Evolutionary conservation across 2,888 invertebrate genomes (phyloP), one percentile per base, ranked within the genome.

Genomic region (Elysia crispata): DNA sequence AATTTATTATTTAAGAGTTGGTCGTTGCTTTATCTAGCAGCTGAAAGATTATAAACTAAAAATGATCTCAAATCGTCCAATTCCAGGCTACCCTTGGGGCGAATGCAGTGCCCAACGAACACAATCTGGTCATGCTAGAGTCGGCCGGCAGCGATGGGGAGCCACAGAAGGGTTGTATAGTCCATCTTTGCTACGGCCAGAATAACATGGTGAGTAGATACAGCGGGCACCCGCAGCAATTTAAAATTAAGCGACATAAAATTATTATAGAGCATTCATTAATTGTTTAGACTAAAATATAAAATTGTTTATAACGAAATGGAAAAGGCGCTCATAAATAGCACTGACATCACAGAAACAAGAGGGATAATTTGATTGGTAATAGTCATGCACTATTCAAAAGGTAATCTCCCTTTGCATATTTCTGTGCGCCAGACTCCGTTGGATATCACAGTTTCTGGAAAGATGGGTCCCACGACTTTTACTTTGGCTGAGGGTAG

Each of bases 401-500:
- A 41, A 6, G 41, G 5, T 41, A 6, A 41, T 11, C 41, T 11
- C 41, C 41, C 41, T 41, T 41, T 11, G 3, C 41, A 41, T 11
- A 41, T 41, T 6, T 41, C 11, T 41, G 3, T 28, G 20, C 50
- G 18, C 41, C 41, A 79, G 79, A 41, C 73, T 23, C 18, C 13
- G 0, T 15, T 79, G 33, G 49, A 73, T 23, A 18, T 79, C 6
- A 41, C 60, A 23, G 13, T 79, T 20, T 11, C 41, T 28, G 75
- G 79, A 13, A 79, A 75, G 41, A 31, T 74, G 57, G 79, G 79
- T 1, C 75, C 33, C 0, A 79, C 66, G 20, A 41, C 41, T 11
- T 79, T 79, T 41, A 69, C 79, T 13, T 30, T 79, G 18, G 67
- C 33, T 1, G 79, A 79, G 60, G 79, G 79, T 8, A 75, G 69